Evolutionary conservation across 1,140 invertebrate genomes (phyloP), one percentile per base, ranked within the genome.

Genomic region (Maconellicoccus hirsutus): DNA sequence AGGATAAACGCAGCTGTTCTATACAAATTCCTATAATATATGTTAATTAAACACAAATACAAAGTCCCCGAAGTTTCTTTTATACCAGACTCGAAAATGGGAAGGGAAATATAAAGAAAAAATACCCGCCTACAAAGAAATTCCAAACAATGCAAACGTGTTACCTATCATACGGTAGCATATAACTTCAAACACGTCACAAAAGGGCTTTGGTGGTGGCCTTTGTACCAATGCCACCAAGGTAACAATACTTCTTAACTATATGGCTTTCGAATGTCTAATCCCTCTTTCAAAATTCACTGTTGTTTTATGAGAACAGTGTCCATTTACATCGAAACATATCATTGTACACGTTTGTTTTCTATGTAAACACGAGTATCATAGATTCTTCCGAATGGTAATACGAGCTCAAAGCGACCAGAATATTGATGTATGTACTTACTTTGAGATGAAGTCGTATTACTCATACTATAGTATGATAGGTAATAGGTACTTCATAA

Each of bases 21-120:
- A 66, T 66, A 66, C 61, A 66, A 26, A 66, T 66, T 66, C 61
- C 61, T 66, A 66, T 66, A 66, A 66, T 66, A 66, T 66, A 66
- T 66, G 61, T 66, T 66, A 66, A 66, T 66, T 66, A 66, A 66
- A 66, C 61, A 66, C 61, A 66, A 66, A 66, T 66, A 66, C 61
- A 66, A 66, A 66, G 61, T 66, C 61, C 61, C 61, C 61, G 25
- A 25, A 66, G 61, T 66, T 66, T 66, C 61, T 66, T 66, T 66
- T 25, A 66, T 66, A 26, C 25, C 2, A 26, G 61, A 8, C 61
- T 25, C 22, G 25, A 66, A 66, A 66, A 66, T 23, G 16, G 25
- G 16, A 25, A 66, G 21, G 25, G 22, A 66, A 10, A 16, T 23
- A 66, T 66, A 66, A 23, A 66, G 61, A 26, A 66, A 59, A 66